Conservation (phyloP, 2,797 vertebrate species). For the Todus mexicanus region DNA sequence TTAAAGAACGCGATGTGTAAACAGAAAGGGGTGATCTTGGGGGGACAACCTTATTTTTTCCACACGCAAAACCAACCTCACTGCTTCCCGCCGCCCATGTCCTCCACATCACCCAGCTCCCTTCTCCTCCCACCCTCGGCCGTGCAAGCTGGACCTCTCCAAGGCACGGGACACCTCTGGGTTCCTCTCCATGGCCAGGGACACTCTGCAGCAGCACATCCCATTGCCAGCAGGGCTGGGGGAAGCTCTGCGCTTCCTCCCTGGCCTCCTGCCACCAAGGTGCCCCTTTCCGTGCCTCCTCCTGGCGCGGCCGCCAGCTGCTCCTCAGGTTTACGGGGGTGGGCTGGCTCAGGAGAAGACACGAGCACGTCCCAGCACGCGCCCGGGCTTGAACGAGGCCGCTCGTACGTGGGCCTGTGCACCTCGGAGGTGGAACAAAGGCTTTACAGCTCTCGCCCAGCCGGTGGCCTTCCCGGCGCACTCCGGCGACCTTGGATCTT, state of each 20-base stretch:
- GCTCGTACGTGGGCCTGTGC: not conserved
- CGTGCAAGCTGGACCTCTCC: not conserved
- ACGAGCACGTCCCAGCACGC: not conserved
- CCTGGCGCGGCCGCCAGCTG: not conserved
- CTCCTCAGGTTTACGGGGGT: not conserved
- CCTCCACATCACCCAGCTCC: not conserved
- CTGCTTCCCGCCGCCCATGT: not conserved
- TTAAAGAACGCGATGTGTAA: not conserved
- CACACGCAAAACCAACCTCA: fast-evolving
- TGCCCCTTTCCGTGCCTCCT: not conserved
- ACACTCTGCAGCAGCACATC: not conserved
- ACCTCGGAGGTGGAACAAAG: not conserved
- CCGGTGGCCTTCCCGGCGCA: not conserved
- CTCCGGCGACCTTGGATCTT: conserved; percentile 65
- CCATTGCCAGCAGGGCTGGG: not conserved
- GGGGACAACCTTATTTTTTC: not conserved
- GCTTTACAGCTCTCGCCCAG: not conserved
- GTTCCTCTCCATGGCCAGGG: not conserved
- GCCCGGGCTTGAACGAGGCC: not conserved
- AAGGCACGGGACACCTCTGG: not conserved
- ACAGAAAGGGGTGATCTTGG: not conserved
- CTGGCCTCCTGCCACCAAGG: not conserved
- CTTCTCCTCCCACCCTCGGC: not conserved
- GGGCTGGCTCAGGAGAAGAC: not conserved
- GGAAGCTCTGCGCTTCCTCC: not conserved